A percentile compares a stretch with the other conserved stretches of the same genome.
These are phyloP conservation scores for Pitangus sulphuratus DNA, from an alignment of 2,797 vertebrate species.

Conservation along the genomic window DNA sequence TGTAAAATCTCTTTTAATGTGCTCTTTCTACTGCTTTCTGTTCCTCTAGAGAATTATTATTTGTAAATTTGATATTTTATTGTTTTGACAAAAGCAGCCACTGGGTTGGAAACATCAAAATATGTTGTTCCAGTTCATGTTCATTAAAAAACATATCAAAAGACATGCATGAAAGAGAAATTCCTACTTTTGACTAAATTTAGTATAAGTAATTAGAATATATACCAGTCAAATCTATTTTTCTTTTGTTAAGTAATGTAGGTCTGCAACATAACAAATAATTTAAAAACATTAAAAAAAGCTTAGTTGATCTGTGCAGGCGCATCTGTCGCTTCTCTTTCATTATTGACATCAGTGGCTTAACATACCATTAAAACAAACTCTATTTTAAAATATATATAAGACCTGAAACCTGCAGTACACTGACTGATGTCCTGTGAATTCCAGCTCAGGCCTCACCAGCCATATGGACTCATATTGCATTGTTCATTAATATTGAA, in stretches of 20 bases:
- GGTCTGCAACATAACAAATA: constrained; percentile 39
- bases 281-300: constrained; percentile 45
- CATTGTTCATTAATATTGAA: not conserved
- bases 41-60: not conserved
- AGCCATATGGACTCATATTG: not conserved
- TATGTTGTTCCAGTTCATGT: not conserved
- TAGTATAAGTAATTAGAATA: not conserved
- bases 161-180: not conserved
- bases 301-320: not conserved
- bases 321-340: constrained; percentile 48
- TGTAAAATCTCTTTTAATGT: not conserved
- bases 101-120: not conserved
- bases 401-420: not conserved
- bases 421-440: not conserved
- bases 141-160: not conserved
- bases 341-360: constrained; percentile 47
- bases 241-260: constrained; percentile 21
- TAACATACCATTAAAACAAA: constrained; percentile 38
- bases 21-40: not conserved
- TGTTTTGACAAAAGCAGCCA: not conserved
- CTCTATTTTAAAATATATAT: constrained; percentile 32
- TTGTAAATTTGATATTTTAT: not conserved
- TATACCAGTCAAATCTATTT: constrained; percentile 13
- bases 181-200: not conserved
- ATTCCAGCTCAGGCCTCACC: not conserved